Evolutionary conservation across 2,888 invertebrate species (phyloP).

Genomic region (Graphium colonna): DNA sequence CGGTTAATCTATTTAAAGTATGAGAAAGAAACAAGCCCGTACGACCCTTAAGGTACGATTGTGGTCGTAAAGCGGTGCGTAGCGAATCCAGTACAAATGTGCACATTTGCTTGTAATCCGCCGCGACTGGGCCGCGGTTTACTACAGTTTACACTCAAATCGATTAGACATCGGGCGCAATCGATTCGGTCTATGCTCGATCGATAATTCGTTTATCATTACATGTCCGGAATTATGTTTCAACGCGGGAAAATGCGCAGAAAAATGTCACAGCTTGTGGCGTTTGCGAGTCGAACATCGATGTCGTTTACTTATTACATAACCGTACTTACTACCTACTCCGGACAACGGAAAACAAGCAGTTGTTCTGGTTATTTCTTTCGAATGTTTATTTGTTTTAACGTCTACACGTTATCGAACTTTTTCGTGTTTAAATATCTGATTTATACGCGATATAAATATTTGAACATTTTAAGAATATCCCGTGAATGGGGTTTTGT

Average conservation of each 20-base stretch:
- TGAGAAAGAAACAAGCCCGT: not conserved
- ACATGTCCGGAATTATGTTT: conserved; percentile 42
- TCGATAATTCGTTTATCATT: conserved; percentile 65
- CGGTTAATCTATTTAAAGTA: conserved; percentile 14
- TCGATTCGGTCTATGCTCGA: conserved; percentile 60
- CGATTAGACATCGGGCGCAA: conserved; percentile 73
- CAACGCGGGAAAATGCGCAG: conserved; percentile 34
- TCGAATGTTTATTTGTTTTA: too few species aligned
- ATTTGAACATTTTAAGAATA: too few species aligned
- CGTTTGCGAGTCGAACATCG: too few species aligned
- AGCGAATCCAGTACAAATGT: conserved; percentile 71
- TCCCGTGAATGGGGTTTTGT: too few species aligned
- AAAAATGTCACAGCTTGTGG: conserved; percentile 22
- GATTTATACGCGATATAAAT: too few species aligned
- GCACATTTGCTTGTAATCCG: conserved; percentile 50
- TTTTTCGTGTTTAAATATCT: too few species aligned
- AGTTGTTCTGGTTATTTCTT: too few species aligned
- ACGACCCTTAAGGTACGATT: conserved; percentile 38
- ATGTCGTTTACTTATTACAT: too few species aligned
- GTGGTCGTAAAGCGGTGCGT: conserved; percentile 56
- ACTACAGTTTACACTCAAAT: conserved; percentile 74
- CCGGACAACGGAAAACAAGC: too few species aligned
- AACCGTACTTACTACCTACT: too few species aligned
- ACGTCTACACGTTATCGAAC: too few species aligned
- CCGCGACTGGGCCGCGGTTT: conserved; percentile 39